Conservation (phyloP, 2,797 vertebrate species). For the Danio albolineatus region DNA sequence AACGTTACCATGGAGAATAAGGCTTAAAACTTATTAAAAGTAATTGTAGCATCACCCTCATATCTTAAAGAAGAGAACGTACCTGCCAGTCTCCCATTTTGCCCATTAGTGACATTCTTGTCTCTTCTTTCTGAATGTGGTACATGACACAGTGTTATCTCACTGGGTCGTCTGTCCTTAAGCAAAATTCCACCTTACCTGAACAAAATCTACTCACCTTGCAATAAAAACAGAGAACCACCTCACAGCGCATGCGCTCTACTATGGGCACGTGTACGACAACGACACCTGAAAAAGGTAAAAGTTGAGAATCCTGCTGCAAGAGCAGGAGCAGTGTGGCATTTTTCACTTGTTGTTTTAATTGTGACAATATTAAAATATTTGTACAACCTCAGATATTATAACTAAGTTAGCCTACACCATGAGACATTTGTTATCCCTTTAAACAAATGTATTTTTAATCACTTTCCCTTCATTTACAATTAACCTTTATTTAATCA, state of each 20-base stretch:
- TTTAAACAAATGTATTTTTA: neutral
- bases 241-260: slow-evolving; percentile 93
- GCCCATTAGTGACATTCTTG: slow-evolving; percentile 92
- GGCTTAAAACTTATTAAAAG: slow-evolving; percentile 4
- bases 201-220: slow-evolving; percentile 91
- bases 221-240: slow-evolving; percentile 88
- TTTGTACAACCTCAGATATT: too few relatives aligned
- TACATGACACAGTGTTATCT: slow-evolving; percentile 81
- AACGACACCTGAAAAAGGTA: slow-evolving; percentile 46
- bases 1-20: neutral
- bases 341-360: neutral
- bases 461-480: neutral
- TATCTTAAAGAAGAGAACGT: slow-evolving; percentile 73
- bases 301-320: slow-evolving; percentile 24
- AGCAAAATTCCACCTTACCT: slow-evolving; percentile 89
- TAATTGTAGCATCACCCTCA: slow-evolving; percentile 24
- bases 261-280: slow-evolving; percentile 74
- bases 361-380: neutral
- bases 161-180: slow-evolving; percentile 81
- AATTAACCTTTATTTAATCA: neutral
- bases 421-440: neutral
- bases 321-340: neutral
- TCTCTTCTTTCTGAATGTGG: slow-evolving; percentile 75
- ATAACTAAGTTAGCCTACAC: too few relatives aligned
- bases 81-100: slow-evolving; percentile 98